phyloP scores from a whole-genome alignment of 2,113 vertebrate genomes.

The Athene noctua region DNA sequence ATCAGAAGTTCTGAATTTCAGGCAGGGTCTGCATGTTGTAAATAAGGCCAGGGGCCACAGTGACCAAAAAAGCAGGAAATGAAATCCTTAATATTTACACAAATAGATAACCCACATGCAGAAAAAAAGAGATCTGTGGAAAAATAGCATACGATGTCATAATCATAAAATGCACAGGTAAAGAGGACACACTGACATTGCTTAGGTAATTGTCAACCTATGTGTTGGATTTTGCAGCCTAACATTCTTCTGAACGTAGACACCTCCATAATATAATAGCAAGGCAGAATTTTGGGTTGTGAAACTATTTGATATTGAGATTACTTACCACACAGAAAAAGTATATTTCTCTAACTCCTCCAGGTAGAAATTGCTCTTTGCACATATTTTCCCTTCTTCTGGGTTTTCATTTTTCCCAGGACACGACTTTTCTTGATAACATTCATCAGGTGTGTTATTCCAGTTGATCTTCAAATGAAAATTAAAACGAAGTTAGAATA shows the following conservation, averaged over 20 bases:
- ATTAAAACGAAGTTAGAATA: neutral
- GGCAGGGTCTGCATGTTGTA: neutral
- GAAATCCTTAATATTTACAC: neutral
- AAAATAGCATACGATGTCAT: neutral
- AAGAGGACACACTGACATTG: neutral
- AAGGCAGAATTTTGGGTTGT: neutral
- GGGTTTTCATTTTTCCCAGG: neutral
- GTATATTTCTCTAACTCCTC: constrained; percentile 73
- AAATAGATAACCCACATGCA: neutral
- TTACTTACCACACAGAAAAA: constrained; percentile 74
- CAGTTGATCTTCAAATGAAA: constrained; percentile 1
- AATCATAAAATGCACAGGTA: neutral
- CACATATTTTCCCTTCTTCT: neutral
- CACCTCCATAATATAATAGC: neutral
- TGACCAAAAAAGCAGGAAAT: neutral
- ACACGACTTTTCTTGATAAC: neutral
- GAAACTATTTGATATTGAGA: neutral
- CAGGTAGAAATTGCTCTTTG: constrained; percentile 9
- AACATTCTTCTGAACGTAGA: neutral
- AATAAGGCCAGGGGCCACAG: neutral
- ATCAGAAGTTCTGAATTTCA: neutral
- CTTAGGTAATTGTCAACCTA: neutral
- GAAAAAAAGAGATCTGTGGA: neutral
- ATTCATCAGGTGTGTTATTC: neutral
- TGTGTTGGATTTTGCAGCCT: neutral